Base-by-base conservation (phyloP, 2,888 invertebrate genomes). In the Gortyna flavago region DNA sequence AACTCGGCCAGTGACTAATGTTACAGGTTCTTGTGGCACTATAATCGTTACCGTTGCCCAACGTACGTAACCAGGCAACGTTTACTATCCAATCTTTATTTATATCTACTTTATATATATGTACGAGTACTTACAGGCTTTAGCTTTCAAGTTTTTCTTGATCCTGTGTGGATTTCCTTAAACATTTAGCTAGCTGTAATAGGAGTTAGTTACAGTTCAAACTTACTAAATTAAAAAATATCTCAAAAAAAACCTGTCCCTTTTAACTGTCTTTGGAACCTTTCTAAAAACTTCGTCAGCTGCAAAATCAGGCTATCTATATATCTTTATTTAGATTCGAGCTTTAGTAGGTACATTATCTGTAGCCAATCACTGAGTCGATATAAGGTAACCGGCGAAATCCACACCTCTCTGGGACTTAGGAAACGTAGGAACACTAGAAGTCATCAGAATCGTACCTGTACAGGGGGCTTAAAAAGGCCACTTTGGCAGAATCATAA, bases 11-110 rank as follows among this genome's bases (percentile, higher is more conserved):
- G 85, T 86, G 85, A 84, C 84, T 84, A 86, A 84, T 84, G 69
- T 75, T 75, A 70, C 84, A 84, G 84, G 84, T 84, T 84, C 84
- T 71, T 68, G 84, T 80, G 80, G 80, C 87, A 86, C 72, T 79
- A 84, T 84, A 84, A 84, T 86, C 84, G 84, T 83, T 78, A 85
- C 86, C 67, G 72, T 84, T 84, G 87, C 84, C 75, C 62, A 86
- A 84, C 84, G 75, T 25, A 70, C 75, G 80, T 86, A 84, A 84
- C 72, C 73, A 80, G 75, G 59, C 84, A 80, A 73, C 80, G 61
- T 71, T 84, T 75, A 84, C 75, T 75, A 84, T 80, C 87, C 62
- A 75, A 80, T 73, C 69, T 80, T 66, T 84, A 75, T 84, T 83
- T 73, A 80, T 75, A 83, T 67, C 38, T 35, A 35, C 25, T 67